Percentiles rank a stretch among this genome's conserved stretches.
Evolutionary conservation across 2,113 vertebrate genomes (phyloP).

Genomic region (Anhinga anhinga): DNA sequence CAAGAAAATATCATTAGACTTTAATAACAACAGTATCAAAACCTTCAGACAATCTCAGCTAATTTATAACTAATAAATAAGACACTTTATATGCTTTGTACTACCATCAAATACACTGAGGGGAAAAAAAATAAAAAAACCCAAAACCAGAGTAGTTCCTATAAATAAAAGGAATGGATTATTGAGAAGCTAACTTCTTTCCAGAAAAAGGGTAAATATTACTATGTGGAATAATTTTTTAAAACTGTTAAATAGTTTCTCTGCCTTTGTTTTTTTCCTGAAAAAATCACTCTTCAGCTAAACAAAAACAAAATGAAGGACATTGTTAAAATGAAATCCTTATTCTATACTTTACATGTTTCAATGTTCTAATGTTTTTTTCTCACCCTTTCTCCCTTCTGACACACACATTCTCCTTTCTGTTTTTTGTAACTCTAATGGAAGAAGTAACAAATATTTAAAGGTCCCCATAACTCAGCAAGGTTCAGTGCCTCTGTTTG

Average conservation of each 20-base stretch:
- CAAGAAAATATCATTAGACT: constrained; percentile 12
- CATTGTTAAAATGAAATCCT: not conserved
- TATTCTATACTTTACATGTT: not conserved
- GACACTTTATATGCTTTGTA: not conserved
- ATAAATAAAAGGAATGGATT: not conserved
- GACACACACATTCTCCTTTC: not conserved
- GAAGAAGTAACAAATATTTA: not conserved
- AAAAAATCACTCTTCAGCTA: not conserved
- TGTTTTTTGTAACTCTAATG: not conserved
- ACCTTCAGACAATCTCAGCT: not conserved
- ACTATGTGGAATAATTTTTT: not conserved
- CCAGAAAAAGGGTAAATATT: not conserved
- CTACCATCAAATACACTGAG: not conserved
- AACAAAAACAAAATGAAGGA: not conserved
- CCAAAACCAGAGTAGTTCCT: not conserved
- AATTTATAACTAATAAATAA: constrained; percentile 23
- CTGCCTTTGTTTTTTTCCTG: not conserved
- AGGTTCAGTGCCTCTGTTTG: not conserved
- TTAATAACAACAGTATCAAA: not conserved
- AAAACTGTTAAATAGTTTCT: not conserved
- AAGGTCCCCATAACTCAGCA: not conserved
- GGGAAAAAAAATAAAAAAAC: not conserved
- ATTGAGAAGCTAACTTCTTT: not conserved
- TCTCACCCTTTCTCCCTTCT: not conserved
- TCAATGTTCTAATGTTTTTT: not conserved